Base-by-base conservation (phyloP, 2,888 invertebrate species). In the Philereme transversata region DNA sequence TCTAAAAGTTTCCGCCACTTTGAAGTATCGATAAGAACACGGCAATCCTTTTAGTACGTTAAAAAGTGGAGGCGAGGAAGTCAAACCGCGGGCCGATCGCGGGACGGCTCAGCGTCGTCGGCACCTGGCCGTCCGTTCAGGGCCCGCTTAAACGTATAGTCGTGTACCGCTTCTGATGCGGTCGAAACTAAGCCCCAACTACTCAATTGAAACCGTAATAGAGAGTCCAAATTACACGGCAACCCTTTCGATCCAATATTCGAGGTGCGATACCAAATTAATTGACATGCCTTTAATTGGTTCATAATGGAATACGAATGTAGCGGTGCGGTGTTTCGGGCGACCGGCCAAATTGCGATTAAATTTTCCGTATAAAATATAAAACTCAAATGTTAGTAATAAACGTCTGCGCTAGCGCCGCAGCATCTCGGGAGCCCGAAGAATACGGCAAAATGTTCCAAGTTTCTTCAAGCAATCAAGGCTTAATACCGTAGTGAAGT, bases 391-490 rank as follows among this genome's bases (percentile, higher is more conserved):
- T 83, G 82, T 84, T 82, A 86, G 87, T 81, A 88, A 90, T 89
- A 87, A 89, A 87, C 83, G 88, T 87, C 84, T 86, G 85, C 84
- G 86, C 86, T 81, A 82, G 86, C 84, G 81, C 82, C 85, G 80
- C 85, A 83, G 81, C 83, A 90, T 91, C 90, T 88, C 81, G 90
- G 91, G 91, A 91, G 87, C 84, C 77, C 81, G 86, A 91, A 91
- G 91, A 91, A 91, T 90, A 90, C 89, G 86, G 87, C 86, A 86
- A 88, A 92, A 92, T 91, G 91, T 90, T 86, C 89, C 89, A 92
- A 92, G 87, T 92, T 92, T 92, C 89, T 90, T 88, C 85, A 86
- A 91, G 92, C 91, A 92, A 92, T 92, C 92, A 91, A 87, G 90
- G 88, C 92, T 92, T 92, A 91, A 91, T 90, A 90, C 87, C 89